These are phyloP conservation scores for Hylomyscus alleni DNA, from an alignment of 2,797 vertebrate species.

Conservation along the genomic window DNA sequence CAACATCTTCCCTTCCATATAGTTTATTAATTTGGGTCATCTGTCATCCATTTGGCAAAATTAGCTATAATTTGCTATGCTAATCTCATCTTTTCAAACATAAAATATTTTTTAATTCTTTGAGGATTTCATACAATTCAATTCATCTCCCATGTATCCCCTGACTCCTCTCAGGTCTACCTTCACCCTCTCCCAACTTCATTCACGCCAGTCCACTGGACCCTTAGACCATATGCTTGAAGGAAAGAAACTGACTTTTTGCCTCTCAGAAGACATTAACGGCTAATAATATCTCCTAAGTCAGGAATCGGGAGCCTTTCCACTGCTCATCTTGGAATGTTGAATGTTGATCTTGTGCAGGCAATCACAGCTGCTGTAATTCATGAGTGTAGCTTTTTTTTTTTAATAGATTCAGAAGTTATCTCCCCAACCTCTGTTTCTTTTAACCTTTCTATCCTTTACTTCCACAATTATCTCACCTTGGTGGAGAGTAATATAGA, in stretches of 20 bases:
- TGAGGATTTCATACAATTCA: not conserved
- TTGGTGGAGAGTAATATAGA: not conserved
- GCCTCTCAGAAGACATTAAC: not conserved
- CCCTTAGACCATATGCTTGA: not conserved
- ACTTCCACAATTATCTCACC: not conserved
- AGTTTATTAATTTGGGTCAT: not conserved
- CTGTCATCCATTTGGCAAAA: not conserved
- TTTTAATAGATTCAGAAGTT: not conserved
- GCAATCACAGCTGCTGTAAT: not conserved
- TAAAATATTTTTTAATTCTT: not conserved
- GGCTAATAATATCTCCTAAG: not conserved
- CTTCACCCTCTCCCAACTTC: not conserved
- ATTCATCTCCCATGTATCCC: not conserved
- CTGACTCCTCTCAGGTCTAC: too few relatives aligned
- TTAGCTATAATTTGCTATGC: not conserved
- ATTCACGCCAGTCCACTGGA: not conserved
- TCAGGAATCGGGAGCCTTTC: not conserved
- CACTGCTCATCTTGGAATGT: not conserved
- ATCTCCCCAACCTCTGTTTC: not conserved
- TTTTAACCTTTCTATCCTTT: not conserved
- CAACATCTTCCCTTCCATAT: not conserved
- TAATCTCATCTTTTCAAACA: not conserved
- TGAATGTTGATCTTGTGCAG: not conserved
- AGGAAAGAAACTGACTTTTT: not conserved
- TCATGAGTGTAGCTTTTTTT: not conserved